phyloP scores from a whole-genome alignment of 2,797 vertebrate genomes.

The Melanotaenia maccullochi region DNA sequence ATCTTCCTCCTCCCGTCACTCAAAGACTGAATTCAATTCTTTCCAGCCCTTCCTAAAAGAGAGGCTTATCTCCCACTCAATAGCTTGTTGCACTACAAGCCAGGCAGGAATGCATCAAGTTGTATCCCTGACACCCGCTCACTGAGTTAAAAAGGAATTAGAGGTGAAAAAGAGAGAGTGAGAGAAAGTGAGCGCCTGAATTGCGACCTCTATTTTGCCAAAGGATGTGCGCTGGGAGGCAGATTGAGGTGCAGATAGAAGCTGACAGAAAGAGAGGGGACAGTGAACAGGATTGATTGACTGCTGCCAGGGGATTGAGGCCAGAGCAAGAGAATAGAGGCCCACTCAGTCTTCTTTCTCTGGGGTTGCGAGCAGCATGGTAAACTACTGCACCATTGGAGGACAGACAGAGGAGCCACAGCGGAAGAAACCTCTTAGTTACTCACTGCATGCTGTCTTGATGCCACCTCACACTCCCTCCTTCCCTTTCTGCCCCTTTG shows the following conservation, averaged over 20 bases:
- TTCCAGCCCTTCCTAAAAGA: conserved; percentile 91
- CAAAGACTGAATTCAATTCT: conserved; percentile 98
- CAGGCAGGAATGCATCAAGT: conserved; percentile 89
- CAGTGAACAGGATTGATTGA: conserved; percentile 65
- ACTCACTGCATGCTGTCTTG: conserved; percentile 66
- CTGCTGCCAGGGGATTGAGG: conserved; percentile 70
- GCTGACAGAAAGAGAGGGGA: conserved; percentile 68
- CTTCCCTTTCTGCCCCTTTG: conserved; percentile 40
- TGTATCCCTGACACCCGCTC: conserved; percentile 83
- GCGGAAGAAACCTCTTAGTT: conserved; percentile 73
- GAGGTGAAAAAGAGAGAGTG: conserved; percentile 66
- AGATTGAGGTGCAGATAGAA: conserved; percentile 71
- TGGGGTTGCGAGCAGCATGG: conserved; percentile 69
- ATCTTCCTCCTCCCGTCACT: conserved; percentile 98
- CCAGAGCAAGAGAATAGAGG: conserved; percentile 74
- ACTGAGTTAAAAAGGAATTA: conserved; percentile 84
- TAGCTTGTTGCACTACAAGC: conserved; percentile 94
- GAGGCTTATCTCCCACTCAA: conserved; percentile 98
- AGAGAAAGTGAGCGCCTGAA: conserved; percentile 75
- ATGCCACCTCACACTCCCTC: conserved; percentile 61
- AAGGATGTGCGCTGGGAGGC: conserved; percentile 82
- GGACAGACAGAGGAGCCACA: conserved; percentile 57
- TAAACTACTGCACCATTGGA: conserved; percentile 72
- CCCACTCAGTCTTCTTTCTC: conserved; percentile 57
- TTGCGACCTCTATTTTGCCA: conserved; percentile 75